These are phyloP conservation scores for Todus mexicanus DNA, from an alignment of 2,797 vertebrate species.

Conservation along the genomic window DNA sequence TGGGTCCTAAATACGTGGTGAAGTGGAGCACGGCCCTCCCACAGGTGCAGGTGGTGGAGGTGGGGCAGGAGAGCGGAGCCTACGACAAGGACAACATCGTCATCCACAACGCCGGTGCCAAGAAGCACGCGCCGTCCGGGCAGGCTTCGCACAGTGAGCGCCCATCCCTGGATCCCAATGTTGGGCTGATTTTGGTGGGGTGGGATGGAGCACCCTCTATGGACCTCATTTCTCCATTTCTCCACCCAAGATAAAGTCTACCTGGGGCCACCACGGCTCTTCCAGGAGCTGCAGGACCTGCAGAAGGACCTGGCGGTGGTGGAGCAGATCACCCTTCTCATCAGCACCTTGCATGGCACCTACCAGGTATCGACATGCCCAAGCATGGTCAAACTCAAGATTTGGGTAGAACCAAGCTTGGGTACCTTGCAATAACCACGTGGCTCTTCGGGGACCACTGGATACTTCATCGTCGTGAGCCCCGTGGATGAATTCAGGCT, in stretches of 20 bases:
- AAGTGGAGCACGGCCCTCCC: conserved; percentile 92
- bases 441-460: fast-evolving
- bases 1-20: conserved; percentile 92
- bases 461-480: not conserved
- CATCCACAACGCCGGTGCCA: conserved; percentile 74
- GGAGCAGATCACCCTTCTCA: conserved; percentile 90
- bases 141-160: conserved; percentile 72
- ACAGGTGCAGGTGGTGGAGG: conserved; percentile 94
- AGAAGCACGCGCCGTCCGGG: conserved; percentile 62
- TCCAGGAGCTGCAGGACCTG: conserved; percentile 94
- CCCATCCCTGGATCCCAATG: fast-evolving
- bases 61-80: conserved; percentile 82
- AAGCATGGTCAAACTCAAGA: not conserved
- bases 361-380: conserved; percentile 81
- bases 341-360: conserved; percentile 90
- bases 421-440: too few relatives aligned
- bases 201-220: not conserved
- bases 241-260: conserved; percentile 78
- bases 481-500: not conserved
- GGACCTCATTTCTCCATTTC: not conserved
- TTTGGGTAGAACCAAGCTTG: not conserved
- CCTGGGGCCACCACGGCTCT: conserved; percentile 91
- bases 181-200: fast-evolving
- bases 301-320: conserved; percentile 93
- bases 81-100: conserved; percentile 78